Base-by-base conservation (phyloP, 2,888 invertebrate genomes). In the Heliconius hortense region DNA sequence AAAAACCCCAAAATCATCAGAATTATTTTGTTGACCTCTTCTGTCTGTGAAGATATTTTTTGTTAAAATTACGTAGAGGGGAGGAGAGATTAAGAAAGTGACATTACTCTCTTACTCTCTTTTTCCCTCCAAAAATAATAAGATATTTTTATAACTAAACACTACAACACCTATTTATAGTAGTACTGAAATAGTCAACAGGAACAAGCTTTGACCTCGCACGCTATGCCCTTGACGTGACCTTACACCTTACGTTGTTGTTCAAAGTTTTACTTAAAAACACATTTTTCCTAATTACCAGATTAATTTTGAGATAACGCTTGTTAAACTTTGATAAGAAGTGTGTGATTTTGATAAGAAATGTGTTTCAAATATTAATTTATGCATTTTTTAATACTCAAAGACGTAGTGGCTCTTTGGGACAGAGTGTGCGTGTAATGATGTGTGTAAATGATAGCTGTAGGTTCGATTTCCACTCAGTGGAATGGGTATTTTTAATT, bases 211-310 rank as follows among this genome's bases (percentile, higher is more conserved):
- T 59, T 31, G 74, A 70, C 76, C 76, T 76, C 67, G 71, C 76
- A 76, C 71, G 76, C 74, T 39, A 74, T 39, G 62, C 74, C 74
- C 74, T 76, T 74, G 70, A 68, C 48, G 63, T 70, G 24, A 68
- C 76, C 76, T 73, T 76, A 69, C 39, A 70, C 76, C 69, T 53
- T 21, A n/a, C 18, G 10, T 24, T 63, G 64, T 48, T 69, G 11
- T 60, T 48, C 59, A 53, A 68, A 48, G 39, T 60, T 68, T 74
- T 60, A 48, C 48, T 24, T 62, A 48, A 67, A 26, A 66, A 59
- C 60, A 48, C n/a, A 53, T n/a, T 69, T 31, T 56, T 35, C 7
- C 53, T 31, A 69, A 69, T 56, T 48, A 69, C 69, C 4, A 35
- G 69, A 53, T 53, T 69, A 43, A 26, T 56, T 69, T 53, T 2